Evolutionary conservation across 2,888 invertebrate species (phyloP), one percentile per base, ranked within the genome.

Genomic region (Allolobophora icterica): DNA sequence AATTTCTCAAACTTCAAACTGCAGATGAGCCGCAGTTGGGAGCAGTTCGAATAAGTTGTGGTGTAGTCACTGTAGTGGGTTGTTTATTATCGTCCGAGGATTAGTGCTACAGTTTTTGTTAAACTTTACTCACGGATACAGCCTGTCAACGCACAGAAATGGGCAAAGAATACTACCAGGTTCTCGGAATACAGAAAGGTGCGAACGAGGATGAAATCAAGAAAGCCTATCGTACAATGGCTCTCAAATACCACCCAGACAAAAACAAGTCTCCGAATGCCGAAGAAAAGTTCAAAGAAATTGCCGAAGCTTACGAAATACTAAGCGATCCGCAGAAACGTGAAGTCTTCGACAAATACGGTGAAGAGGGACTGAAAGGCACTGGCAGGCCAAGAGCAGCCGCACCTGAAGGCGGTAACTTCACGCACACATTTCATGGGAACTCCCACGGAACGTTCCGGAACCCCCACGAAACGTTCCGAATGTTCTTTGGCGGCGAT

Each of bases 221-320:
- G 95, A 99, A 99, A 95, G 98, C 99, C 0, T 99, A 99, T 95
- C 96, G 98, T 92, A 96, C 99, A 96, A 96, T 99, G 95, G 99
- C 99, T 2, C 96, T 99, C 89, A 99, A 98, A 95, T 99, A 98
- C 95, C 99, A 99, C 96, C 99, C 99, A 34, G 99, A 99, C 95
- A 99, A 99, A 96, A 99, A 99, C 96, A 99, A 99, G 96, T 96
- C 97, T 0, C 96, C 98, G 6, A 98, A 97, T 89, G 99, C 99
- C 0, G 99, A 99, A 95, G 99, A 99, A 94, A 97, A 97, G 93
- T 99, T 99, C 95, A 99, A 96, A 93, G 96, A 99, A 95, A 97
- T 99, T 15, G 99, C 99, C 0, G 99, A 99, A 95, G 99, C 99
- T 0, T 99, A 99, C 94, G 99, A 95, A 90, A 95, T 95, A 52